phyloP scores from a whole-genome alignment of 2,797 vertebrate genomes.

The Florisuga fusca region DNA sequence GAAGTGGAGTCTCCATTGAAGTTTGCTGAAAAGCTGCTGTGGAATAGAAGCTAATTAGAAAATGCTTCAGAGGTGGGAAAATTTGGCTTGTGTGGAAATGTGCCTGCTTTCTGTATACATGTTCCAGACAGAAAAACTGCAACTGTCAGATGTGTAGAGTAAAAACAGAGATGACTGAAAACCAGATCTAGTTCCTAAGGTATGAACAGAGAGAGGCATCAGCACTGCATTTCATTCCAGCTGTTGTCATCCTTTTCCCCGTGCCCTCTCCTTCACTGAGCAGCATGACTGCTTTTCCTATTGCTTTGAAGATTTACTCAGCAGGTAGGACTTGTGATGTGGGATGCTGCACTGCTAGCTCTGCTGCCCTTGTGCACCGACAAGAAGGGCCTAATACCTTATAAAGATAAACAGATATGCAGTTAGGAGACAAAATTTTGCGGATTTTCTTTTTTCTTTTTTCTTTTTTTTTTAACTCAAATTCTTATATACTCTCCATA shows the following conservation, averaged over 20 bases:
- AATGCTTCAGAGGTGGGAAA: neutral
- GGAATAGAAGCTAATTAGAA: neutral
- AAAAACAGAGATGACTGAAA: neutral
- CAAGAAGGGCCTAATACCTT: neutral
- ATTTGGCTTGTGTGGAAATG: neutral
- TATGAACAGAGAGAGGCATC: neutral
- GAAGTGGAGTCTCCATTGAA: neutral
- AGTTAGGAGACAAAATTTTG: neutral
- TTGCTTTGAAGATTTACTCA: constrained; percentile 35
- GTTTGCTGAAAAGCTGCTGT: neutral
- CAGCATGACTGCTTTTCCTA: constrained; percentile 6
- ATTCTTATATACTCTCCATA: neutral
- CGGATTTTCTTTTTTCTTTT: neutral
- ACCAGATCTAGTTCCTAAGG: neutral
- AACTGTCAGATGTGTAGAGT: neutral
- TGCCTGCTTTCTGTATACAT: neutral
- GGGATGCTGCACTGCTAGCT: neutral
- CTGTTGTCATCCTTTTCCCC: neutral
- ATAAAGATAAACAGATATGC: neutral
- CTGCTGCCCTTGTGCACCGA: neutral
- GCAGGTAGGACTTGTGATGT: constrained; percentile 7
- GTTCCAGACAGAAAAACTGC: neutral
- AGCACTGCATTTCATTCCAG: neutral
- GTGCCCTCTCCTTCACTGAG: constrained; percentile 7
- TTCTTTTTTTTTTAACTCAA: neutral